Evolutionary conservation across 2,888 invertebrate genomes (phyloP), one percentile per base, ranked within the genome.

Genomic region (Drymonia ruficornis): DNA sequence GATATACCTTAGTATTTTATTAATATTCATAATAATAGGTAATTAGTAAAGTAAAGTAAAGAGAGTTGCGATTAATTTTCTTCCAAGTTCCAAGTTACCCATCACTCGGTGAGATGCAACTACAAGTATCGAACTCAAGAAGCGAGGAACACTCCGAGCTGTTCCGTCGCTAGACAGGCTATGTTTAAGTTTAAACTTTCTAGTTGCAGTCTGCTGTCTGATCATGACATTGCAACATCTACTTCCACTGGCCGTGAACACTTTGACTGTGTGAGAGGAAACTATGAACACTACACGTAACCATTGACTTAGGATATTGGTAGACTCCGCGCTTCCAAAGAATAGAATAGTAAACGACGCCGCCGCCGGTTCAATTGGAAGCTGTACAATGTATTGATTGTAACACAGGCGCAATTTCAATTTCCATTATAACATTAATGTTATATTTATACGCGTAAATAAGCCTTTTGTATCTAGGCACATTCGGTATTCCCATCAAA

Each of bases 111-210:
- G 1, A 19, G 19, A 55, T 58, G 23, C 48, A 48, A 42, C 36
- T n/a, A n/a, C 59, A 29, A 44, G 44, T 42, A 50, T 44, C 12
- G 31, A 31, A 11, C 12, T 31, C 12, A 28, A 8, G 5, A 28
- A 28, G 7, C 28, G 3, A 28, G 31, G 11, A 31, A 31, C 31
- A 11, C 5, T 7, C 28, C 3, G 31, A 12, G 18, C 38, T 48
- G n/a, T 16, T 47, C 49, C 47, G 47, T 40, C 15, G 13, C 46
- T 44, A 11, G 43, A 38, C 44, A 23, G 16, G 36, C 44, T 52
- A 8, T 43, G 23, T 19, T 43, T n/a, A 28, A 31, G 49, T 53
- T 44, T 38, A 44, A 57, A 65, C 70, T 67, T 69, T 69, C 67
- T 42, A 52, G 28, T 46, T 45, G 51, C 42, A 42, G 45, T 19